Base-by-base conservation (phyloP, 2,113 vertebrate genomes). In the Platichthys flesus region DNA sequence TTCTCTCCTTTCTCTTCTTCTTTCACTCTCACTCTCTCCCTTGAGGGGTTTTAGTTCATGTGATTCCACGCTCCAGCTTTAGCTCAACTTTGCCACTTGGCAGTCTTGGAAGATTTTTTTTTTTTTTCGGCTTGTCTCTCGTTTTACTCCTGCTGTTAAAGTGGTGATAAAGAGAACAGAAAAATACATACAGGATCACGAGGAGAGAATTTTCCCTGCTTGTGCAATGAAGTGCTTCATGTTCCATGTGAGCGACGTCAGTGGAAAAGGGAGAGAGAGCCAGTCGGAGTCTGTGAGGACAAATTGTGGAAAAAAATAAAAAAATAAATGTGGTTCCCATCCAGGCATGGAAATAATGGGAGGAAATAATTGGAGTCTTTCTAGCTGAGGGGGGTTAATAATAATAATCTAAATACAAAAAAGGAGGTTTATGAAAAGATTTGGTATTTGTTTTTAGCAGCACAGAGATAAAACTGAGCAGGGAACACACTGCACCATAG, bases 1-100 rank as follows among this genome's bases (percentile, higher is more conserved):
- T 85, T 81, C 78, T 81, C 85, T 75, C 67, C 84, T 85, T 85
- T 86, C 81, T 82, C 79, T 84, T 84, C 81, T 67, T 81, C 81
- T 87, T 85, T 91, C 69, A 68, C 86, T 90, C 78, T 79, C 65
- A 54, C 85, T 90, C 83, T 88, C 72, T 92, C 88, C 87, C 90
- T 90, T 65, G 71, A 92, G 88, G 91, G 91, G 85, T 84, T 85
- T 92, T 88, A 89, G 85, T 91, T 91, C 85, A 87, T 91, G 82
- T 90, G 91, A 92, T 93, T 91, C 90, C 90, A 91, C 86, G 89
- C 87, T 92, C 82, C 78, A 90, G 90, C 91, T 93, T 91, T 87
- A 92, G 88, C 91, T 92, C 89, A 94, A 94, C 89, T 94, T 93
- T 94, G 91, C 85, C 87, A 90, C 88, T 92, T 91, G 87, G 90